Evolutionary conservation across 2,113 vertebrate species (phyloP), one percentile per base, ranked within the genome.

Genomic region (Scortum barcoo): DNA sequence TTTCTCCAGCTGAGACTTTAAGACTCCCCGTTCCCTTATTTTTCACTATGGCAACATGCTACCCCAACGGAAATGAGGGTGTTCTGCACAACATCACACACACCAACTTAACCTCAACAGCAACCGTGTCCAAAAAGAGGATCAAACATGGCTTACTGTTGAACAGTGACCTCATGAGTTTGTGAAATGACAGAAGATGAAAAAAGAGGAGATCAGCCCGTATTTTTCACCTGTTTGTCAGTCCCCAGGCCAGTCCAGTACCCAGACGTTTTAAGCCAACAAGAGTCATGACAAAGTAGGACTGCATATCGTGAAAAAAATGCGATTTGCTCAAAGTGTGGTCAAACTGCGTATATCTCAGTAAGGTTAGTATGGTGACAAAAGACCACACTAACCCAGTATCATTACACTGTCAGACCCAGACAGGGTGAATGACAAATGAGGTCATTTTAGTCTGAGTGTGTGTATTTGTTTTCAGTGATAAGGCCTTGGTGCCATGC

Each of bases 11-110:
- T 78, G 86, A 88, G 87, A 78, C 91, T 80, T 75, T 51, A 61
- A 80, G 85, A 54, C 88, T 90, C 85, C 83, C 63, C 50, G 72
- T 62, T 86, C 74, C 76, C 80, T 80, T 90, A 91, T 91, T 91
- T 91, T 92, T 93, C 88, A 88, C 90, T 79, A 93, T 93, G 88
- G 89, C 80, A 92, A 91, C 93, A 71, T 66, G 58, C 83, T 85
- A 87, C 76, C 84, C 88, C 72, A 89, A 86, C 78, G 83, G 91
- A 94, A 90, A 93, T 72, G 60, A 90, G 81, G 54, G 82, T 81
- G 91, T 78, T 90, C 92, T 93, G 92, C 88, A 81, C 76, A 91
- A 78, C 80, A 80, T 92, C 91, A 93, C 74, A 76, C 65, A 78
- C 89, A 86, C 86, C 81, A 88, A 26, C 72, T 89, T 71, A 90